Evolutionary conservation across 2,113 vertebrate species (phyloP).

Genomic region (Lampris megalopsis): DNA sequence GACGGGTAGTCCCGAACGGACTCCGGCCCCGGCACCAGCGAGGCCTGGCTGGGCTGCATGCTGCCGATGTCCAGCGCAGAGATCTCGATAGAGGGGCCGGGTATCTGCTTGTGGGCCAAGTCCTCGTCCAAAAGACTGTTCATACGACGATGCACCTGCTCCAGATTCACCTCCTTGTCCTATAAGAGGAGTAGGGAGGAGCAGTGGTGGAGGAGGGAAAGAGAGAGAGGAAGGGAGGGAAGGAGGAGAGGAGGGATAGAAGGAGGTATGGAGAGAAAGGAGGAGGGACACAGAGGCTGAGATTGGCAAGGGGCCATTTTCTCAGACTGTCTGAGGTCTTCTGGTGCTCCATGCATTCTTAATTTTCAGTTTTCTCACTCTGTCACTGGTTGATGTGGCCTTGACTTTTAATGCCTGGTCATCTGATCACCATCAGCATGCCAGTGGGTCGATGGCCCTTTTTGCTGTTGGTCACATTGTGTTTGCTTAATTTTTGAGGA

Average conservation of each 20-base stretch:
- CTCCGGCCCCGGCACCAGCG: slow-evolving; percentile 81
- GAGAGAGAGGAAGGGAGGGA: slow-evolving; percentile 17
- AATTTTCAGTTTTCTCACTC: not conserved
- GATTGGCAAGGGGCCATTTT: slow-evolving; percentile 72
- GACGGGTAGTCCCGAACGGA: slow-evolving; percentile 90
- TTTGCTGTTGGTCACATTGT: slow-evolving; percentile 4
- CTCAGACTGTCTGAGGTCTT: slow-evolving; percentile 57
- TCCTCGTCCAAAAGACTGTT: slow-evolving; percentile 99
- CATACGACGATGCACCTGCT: slow-evolving; percentile 97
- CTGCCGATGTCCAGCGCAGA: slow-evolving; percentile 96
- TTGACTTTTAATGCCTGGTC: slow-evolving; percentile 8
- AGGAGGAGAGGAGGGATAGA: slow-evolving; percentile 34
- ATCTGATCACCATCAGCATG: slow-evolving; percentile 28
- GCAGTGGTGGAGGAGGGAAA: slow-evolving; percentile 17
- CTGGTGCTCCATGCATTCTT: slow-evolving; percentile 64
- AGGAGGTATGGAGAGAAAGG: slow-evolving; percentile 28
- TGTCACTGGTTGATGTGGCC: slow-evolving; percentile 10
- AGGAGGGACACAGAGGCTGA: slow-evolving; percentile 80
- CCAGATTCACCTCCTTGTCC: slow-evolving; percentile 99
- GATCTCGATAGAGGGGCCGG: slow-evolving; percentile 95
- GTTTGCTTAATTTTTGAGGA: slow-evolving; percentile 18
- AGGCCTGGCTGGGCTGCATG: slow-evolving; percentile 87
- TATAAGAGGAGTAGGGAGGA: slow-evolving; percentile 64
- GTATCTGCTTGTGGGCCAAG: slow-evolving; percentile 97
- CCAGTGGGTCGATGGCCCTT: slow-evolving; percentile 24